Evolutionary conservation across 2,113 vertebrate species (phyloP).

Genomic region (Heliornis fulica): DNA sequence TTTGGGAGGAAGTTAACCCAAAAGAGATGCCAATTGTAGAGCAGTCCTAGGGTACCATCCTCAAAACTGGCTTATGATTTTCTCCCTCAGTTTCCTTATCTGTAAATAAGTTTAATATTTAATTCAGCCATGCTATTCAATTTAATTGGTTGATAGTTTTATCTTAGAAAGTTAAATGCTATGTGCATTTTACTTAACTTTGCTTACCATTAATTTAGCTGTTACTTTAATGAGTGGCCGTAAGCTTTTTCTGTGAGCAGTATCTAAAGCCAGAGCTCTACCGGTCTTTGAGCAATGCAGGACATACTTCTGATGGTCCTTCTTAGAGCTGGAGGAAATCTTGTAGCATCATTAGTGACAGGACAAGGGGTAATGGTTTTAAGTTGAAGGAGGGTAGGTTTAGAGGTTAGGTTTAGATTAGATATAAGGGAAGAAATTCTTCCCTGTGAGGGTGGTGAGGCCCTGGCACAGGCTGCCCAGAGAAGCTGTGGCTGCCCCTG

Average conservation of each 20-base stretch:
- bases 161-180: constrained; percentile 26
- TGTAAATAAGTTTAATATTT: constrained; percentile 48
- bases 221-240: constrained; percentile 5
- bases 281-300: neutral
- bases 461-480: too few relatives aligned
- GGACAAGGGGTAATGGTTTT: too few relatives aligned
- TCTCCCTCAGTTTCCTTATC: neutral
- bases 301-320: neutral
- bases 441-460: too few relatives aligned
- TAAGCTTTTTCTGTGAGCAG: neutral
- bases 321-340: neutral
- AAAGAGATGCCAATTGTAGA: neutral
- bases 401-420: too few relatives aligned
- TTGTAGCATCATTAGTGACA: neutral
- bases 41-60: neutral
- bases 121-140: neutral
- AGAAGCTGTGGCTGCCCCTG: too few relatives aligned
- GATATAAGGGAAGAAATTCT: too few relatives aligned
- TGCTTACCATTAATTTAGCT: constrained; percentile 20
- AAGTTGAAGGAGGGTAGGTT: too few relatives aligned
- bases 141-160: constrained; percentile 36
- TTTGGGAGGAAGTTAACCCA: neutral
- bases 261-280: neutral
- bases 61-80: neutral
- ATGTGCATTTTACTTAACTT: constrained; percentile 13